phyloP scores from a whole-genome alignment of 1,140 invertebrate species.

The Leptinotarsa lineolata region DNA sequence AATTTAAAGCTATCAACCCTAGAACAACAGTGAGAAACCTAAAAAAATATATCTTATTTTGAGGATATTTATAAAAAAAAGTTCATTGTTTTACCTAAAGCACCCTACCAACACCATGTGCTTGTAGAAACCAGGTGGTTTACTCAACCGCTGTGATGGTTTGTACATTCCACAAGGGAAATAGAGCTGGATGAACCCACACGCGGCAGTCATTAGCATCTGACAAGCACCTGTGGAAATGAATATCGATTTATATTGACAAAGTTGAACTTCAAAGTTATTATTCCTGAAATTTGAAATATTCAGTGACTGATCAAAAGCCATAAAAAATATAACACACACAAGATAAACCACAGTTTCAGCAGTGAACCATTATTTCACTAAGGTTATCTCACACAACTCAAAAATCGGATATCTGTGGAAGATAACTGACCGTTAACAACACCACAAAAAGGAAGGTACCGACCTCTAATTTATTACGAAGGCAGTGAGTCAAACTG shows the following conservation, averaged over 20 bases:
- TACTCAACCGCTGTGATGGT: slow-evolving; percentile 63
- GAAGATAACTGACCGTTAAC: too few relatives aligned
- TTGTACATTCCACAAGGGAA: slow-evolving; percentile 76
- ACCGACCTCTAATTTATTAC: too few relatives aligned
- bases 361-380: too few relatives aligned
- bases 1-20: slow-evolving; percentile 80
- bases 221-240: slow-evolving; percentile 67
- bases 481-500: too few relatives aligned
- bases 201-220: slow-evolving; percentile 77
- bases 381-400: too few relatives aligned
- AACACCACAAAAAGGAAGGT: too few relatives aligned
- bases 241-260: not conserved
- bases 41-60: slow-evolving; percentile 40
- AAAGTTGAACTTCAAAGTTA: too few relatives aligned
- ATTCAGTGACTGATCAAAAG: too few relatives aligned
- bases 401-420: too few relatives aligned
- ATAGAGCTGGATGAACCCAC: slow-evolving; percentile 79
- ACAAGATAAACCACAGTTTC: too few relatives aligned
- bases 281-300: too few relatives aligned
- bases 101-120: slow-evolving; percentile 80
- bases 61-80: slow-evolving; percentile 3
- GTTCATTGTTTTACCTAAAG: slow-evolving; percentile 63
- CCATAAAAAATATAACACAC: too few relatives aligned
- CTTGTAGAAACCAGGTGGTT: slow-evolving; percentile 73
- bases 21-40: slow-evolving; percentile 77